Conservation (phyloP, 2,797 vertebrate genomes). For the Lepilemur septentrionalis region DNA sequence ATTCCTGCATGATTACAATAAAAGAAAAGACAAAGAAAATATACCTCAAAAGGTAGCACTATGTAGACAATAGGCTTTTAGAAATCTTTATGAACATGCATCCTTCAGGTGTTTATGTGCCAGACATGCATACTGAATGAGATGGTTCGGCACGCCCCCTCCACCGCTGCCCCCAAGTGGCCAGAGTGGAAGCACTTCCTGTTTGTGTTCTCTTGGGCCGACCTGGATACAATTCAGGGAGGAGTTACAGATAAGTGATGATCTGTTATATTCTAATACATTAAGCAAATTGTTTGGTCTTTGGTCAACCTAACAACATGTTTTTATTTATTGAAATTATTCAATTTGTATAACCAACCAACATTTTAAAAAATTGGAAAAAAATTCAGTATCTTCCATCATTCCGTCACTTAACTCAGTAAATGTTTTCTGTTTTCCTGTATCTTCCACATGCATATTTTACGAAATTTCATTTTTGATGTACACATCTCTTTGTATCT, state of each 20-base stretch:
- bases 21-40: background rate
- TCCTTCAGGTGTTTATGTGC: background rate
- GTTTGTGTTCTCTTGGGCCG: background rate
- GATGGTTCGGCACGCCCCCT: background rate
- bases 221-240: background rate
- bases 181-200: background rate
- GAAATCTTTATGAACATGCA: background rate
- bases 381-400: background rate
- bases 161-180: too few species aligned
- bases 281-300: background rate
- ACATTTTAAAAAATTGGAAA: background rate
- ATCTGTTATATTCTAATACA: background rate
- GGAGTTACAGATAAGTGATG: background rate
- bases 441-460: background rate
- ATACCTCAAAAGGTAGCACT: background rate
- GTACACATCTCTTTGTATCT: background rate
- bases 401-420: background rate
- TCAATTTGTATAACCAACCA: background rate
- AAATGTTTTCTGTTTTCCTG: background rate
- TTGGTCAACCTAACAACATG: background rate
- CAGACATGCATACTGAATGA: background rate
- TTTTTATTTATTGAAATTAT: constrained; percentile 16
- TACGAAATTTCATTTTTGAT: background rate
- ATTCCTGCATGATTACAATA: background rate
- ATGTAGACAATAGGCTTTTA: background rate